A percentile compares a stretch with the other conserved stretches of the same genome.
Evolutionary conservation across 2,797 vertebrate genomes (phyloP).

Genomic region (Austrolebias charrua): DNA sequence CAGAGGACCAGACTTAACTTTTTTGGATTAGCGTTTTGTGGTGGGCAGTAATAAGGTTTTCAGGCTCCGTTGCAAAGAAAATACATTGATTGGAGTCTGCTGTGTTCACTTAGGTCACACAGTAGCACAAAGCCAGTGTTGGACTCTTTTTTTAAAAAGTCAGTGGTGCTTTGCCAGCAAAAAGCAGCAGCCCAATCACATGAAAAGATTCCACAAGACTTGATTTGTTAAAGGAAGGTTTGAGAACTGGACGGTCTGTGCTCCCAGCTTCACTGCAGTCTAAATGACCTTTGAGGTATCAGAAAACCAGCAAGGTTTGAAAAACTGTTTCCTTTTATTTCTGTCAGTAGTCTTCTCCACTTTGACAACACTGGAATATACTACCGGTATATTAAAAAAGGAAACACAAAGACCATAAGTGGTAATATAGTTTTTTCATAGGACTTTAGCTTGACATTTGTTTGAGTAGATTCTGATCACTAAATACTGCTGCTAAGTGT

Average conservation of each 20-base stretch:
- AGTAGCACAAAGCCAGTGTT: slow-evolving; percentile 4
- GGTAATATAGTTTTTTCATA: slow-evolving; percentile 1
- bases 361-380: slow-evolving; percentile 12
- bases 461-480: too few species aligned
- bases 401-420: background rate
- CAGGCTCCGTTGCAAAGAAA: slow-evolving; percentile 29
- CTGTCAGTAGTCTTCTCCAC: background rate
- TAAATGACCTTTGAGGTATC: slow-evolving; percentile 10
- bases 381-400: too few species aligned
- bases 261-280: slow-evolving; percentile 4
- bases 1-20: too few species aligned
- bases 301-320: background rate
- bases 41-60: background rate
- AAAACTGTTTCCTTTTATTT: slow-evolving; percentile 2
- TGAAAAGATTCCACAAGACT: slow-evolving; percentile 28
- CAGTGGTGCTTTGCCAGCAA: slow-evolving; percentile 6
- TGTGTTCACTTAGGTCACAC: slow-evolving; percentile 45
- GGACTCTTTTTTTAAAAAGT: too few species aligned
- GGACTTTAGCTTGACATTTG: background rate
- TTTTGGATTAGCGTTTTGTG: too few species aligned
- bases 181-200: slow-evolving; percentile 34
- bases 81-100: slow-evolving; percentile 54
- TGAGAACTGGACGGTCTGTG: slow-evolving; percentile 14
- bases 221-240: slow-evolving; percentile 26
- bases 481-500: too few species aligned